Evolutionary conservation across 2,797 vertebrate species (phyloP).

Genomic region (Silurus lanzhouensis): DNA sequence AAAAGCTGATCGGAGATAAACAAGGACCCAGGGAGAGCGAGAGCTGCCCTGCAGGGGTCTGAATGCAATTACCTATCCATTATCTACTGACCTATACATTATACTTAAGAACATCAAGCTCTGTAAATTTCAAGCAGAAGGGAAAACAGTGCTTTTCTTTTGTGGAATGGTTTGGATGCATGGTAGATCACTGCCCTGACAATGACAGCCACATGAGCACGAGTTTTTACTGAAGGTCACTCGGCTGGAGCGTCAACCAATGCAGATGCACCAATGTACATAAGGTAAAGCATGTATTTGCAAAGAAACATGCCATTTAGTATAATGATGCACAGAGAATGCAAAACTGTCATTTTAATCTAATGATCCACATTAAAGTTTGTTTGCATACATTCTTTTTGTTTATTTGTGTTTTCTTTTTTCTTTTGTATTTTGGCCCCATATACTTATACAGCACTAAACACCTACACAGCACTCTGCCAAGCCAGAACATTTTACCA

Average conservation of each 20-base stretch:
- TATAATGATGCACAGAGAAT: conserved; percentile 12
- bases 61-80: conserved; percentile 51
- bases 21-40: conserved; percentile 53
- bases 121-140: neutral
- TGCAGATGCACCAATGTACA: neutral
- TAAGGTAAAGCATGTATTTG: conserved; percentile 2
- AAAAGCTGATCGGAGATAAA: conserved; percentile 73
- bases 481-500: conserved; percentile 13
- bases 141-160: conserved; percentile 72
- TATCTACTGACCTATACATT: conserved; percentile 53
- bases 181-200: conserved; percentile 45
- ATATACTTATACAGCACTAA: neutral
- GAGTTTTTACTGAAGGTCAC: conserved; percentile 22
- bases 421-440: neutral
- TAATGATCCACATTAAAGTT: neutral
- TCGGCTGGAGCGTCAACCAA: neutral
- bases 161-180: conserved; percentile 67
- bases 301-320: neutral
- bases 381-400: neutral
- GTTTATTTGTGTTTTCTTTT: conserved; percentile 5
- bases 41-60: conserved; percentile 58
- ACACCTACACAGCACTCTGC: conserved; percentile 7
- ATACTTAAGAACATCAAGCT: conserved; percentile 6
- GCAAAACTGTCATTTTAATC: neutral
- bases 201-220: conserved; percentile 25